Evolutionary conservation across 2,113 vertebrate species (phyloP).

Genomic region (Oplegnathus fasciatus): DNA sequence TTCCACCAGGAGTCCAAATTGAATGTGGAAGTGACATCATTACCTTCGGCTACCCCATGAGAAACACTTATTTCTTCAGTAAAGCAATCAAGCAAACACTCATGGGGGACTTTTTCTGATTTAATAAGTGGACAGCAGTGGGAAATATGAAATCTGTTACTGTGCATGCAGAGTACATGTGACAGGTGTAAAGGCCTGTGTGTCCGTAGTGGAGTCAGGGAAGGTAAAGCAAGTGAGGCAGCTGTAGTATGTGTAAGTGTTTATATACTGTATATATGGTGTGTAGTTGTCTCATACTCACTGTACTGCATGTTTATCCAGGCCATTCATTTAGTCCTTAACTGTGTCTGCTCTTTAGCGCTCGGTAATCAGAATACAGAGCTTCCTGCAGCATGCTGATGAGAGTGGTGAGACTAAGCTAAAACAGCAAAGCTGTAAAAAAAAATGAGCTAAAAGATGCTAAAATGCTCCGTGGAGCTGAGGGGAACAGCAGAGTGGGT

Average conservation of each 20-base stretch:
- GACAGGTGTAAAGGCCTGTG: not conserved
- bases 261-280: not conserved
- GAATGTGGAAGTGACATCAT: conserved; percentile 62
- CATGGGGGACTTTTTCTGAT: conserved; percentile 13
- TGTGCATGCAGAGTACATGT: not conserved
- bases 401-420: not conserved
- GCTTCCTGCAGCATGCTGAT: too few species aligned
- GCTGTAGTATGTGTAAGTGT: not conserved
- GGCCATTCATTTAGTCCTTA: not conserved
- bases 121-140: conserved; percentile 19
- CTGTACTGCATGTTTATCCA: not conserved
- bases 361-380: not conserved
- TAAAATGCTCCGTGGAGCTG: not conserved
- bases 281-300: not conserved
- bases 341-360: not conserved
- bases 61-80: conserved; percentile 36
- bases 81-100: conserved; percentile 52
- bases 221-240: not conserved
- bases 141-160: conserved; percentile 11
- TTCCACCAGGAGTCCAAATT: conserved; percentile 53
- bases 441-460: not conserved
- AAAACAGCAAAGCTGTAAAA: not conserved
- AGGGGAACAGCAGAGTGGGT: not conserved
- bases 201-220: not conserved
- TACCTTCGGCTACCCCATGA: conserved; percentile 24